Evolutionary conservation across 2,888 invertebrate species (phyloP), one percentile per base, ranked within the genome.

Genomic region (Coenonympha glycerion): DNA sequence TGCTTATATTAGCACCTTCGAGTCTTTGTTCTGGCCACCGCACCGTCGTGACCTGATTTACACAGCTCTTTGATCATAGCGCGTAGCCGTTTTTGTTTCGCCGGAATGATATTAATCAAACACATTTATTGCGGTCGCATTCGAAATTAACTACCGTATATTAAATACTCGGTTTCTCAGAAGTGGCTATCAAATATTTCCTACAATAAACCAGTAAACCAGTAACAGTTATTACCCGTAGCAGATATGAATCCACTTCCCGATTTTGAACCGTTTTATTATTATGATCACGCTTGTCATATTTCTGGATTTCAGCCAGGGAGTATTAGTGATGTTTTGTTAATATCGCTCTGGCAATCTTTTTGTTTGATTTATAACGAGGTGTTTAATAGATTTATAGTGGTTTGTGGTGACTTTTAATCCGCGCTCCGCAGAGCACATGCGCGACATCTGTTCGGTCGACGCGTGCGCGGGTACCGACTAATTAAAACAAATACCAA

Each of bases 111-210:
- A 84, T 85, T 81, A 83, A 85, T 83, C 83, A 85, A 84, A 83
- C 67, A 63, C 82, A 75, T 84, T 84, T 82, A 85, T 76, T 74
- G 78, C 82, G 78, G 77, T 76, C 76, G 65, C 73, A 73, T 78
- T 68, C 68, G 64, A 71, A 73, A 79, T 82, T 82, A 80, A 80
- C 76, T 76, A 69, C 74, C 70, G 72, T 68, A 75, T 73, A 80
- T 79, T 82, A 77, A 79, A 78, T 76, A 71, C 63, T 44, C 62
- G 64, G 66, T 22, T 84, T 85, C 85, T 74, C 48, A 76, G 85
- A 85, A 84, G 66, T 63, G 70, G 73, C 82, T 79, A 85, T 86
- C 86, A 83, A 86, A 85, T 84, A 84, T 83, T 82, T 73, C 75
- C 76, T 73, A 78, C 73, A 76, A 76, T 84, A 83, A 82, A 79